Percentiles rank a stretch among this genome's conserved stretches.
These are phyloP conservation scores for Pseudonaja textilis DNA, from an alignment of 2,113 vertebrate species.

Conservation along the genomic window DNA sequence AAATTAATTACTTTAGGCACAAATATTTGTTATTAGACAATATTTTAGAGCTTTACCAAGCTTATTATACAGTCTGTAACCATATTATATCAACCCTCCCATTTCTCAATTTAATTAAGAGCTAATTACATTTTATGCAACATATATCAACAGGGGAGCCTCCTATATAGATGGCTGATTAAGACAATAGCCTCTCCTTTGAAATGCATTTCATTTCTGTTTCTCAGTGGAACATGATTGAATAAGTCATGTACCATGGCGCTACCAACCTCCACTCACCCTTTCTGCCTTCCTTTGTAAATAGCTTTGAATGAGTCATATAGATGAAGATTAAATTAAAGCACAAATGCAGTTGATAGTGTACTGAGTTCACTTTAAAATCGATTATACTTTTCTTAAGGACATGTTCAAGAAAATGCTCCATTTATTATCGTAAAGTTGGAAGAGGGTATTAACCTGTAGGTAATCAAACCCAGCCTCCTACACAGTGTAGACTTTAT, in stretches of 20 bases:
- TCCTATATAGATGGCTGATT: slow-evolving; percentile 7
- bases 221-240: slow-evolving; percentile 24
- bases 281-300: slow-evolving; percentile 8
- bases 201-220: background rate
- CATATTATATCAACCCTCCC: slow-evolving; percentile 4
- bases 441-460: background rate
- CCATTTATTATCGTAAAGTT: background rate
- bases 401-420: background rate
- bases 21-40: slow-evolving; percentile 37
- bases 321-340: slow-evolving; percentile 43
- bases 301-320: slow-evolving; percentile 1
- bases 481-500: background rate
- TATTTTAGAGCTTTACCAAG: slow-evolving; percentile 49
- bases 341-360: slow-evolving; percentile 20
- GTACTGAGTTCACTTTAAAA: background rate
- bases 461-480: background rate
- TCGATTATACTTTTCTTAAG: background rate
- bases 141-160: background rate
- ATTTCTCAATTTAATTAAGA: slow-evolving; percentile 25
- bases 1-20: background rate
- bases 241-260: slow-evolving; percentile 17
- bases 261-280: slow-evolving; percentile 6
- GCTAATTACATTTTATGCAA: slow-evolving; percentile 27
- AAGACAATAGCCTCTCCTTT: background rate
- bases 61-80: slow-evolving; percentile 38